Base-by-base conservation (phyloP, 2,888 invertebrate species). In the Thera britannica region DNA sequence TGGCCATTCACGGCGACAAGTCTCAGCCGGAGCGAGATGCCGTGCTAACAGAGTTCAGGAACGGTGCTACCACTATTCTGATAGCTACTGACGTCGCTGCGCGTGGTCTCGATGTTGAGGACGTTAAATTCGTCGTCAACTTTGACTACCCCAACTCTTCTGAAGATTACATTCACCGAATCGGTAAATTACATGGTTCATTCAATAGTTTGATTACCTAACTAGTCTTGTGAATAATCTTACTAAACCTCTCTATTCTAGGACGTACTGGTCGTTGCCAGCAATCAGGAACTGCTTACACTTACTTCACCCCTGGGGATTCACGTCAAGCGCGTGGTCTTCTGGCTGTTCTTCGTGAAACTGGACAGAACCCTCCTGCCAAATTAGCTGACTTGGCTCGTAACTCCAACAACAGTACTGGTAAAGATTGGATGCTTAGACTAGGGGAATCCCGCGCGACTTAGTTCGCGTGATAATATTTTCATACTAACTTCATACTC, bases 81-180 rank as follows among this genome's bases (percentile, higher is more conserved):
- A 97, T 99, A 66, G 99, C 99, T 2, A 99, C 99, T 2, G 99
- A 99, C 91, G 99, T 99, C 0, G 99, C 99, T 54, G 98, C 99
- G 0, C 95, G 98, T 61, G 98, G 98, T 56, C 92, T 98, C 75
- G 97, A 96, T 77, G 97, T 99, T 41, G 98, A 99, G 87, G 99
- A 99, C 89, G 98, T 99, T 64, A 99, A 99, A 89, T 98, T 97
- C 93, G 99, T 99, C 49, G 98, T 99, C 79, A 99, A 99, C 90
- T 99, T 96, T 88, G 99, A 99, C 92, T 99, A 98, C 89, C 99
- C 99, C 0, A 98, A 98, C 86, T 98, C 98, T 65, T 98, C 98
- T 11, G 99, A 99, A 90, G 99, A 99, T 90, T 99, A 99, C 86
- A 98, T 99, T 72, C 99, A 99, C 89, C 96, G 99, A 78, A 99